Evolutionary conservation across 2,888 invertebrate genomes (phyloP), one percentile per base, ranked within the genome.

Genomic region (Pachydiplax longipennis): DNA sequence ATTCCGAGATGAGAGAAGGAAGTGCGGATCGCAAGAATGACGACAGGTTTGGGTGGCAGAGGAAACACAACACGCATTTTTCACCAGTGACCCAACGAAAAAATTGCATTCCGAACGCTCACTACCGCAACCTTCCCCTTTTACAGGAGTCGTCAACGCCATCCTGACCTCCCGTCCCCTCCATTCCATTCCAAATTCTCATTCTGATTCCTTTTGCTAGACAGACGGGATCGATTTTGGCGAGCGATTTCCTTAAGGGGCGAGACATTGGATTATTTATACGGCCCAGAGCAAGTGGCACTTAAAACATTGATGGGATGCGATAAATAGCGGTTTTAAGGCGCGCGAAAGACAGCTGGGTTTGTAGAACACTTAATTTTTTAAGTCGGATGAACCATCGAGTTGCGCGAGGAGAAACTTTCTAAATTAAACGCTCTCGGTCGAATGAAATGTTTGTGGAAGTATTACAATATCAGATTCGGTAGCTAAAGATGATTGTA

Each of bases 21-120:
- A 15, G 15, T 13, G 82, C 31, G 82, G 53, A 6, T 53, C 31
- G 18, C 22, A 58, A 18, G 58, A 31, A 58, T 22, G 83, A 35
- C 53, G 83, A 53, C 31, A 53, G 83, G 58, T 5, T 18, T 22
- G 58, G 83, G 53, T 18, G 82, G 48, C 12, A 15, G 13, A 82
- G 82, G 82, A 53, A 83, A 48, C 31, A 83, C 53, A 87, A 87
- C 87, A 87, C 65, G 87, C 87, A 87, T 87, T 87, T 87, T 61
- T 87, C 87, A 87, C 65, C 65, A 87, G 87, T 58, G 87, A 87
- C 87, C 73, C 25, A 31, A 25, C 58, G 87, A 37, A 87, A 87
- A 87, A 61, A 87, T 87, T 87, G 87, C 87, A 87, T 87, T 87
- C 87, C 87, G 61, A 61, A 87, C 58, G 58, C 37, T 65, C 87